phyloP scores from a whole-genome alignment of 2,797 vertebrate genomes.

The Siniperca undulata region DNA sequence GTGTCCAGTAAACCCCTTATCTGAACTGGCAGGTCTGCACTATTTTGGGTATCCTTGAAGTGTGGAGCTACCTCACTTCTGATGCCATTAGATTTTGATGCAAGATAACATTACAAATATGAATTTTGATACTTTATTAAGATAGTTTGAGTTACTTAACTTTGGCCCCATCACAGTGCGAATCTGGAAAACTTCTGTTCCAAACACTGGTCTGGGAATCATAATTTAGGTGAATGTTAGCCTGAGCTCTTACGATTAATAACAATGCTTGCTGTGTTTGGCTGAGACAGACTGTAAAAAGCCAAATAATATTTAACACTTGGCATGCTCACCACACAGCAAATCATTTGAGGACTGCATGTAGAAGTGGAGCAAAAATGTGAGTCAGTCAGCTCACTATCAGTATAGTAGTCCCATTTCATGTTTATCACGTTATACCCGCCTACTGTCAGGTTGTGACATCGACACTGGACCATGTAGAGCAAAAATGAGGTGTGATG shows the following conservation, averaged over 20 bases:
- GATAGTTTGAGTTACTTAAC: not conserved
- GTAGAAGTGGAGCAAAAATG: conserved; percentile 7
- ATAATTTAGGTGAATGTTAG: not conserved
- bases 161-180: conserved; percentile 1
- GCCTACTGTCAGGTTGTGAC: not conserved
- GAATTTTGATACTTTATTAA: not conserved
- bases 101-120: not conserved
- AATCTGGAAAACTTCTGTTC: conserved; percentile 17
- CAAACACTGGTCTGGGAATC: conserved; percentile 13
- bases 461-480: not conserved
- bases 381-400: conserved; percentile 15
- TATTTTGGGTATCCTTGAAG: not conserved
- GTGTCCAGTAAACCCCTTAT: not conserved
- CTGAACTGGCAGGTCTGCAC: not conserved
- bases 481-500: not conserved
- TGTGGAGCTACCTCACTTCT: not conserved
- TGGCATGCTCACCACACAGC: conserved; percentile 19
- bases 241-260: conserved; percentile 1
- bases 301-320: conserved; percentile 32
- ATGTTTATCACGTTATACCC: conserved; percentile 9
- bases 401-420: not conserved
- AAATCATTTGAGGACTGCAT: conserved; percentile 9
- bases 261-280: conserved; percentile 41
- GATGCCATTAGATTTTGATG: not conserved
- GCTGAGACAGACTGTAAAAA: not conserved